Evolutionary conservation across 2,888 invertebrate species (phyloP), one percentile per base, ranked within the genome.

Genomic region (Coremacera marginata): DNA sequence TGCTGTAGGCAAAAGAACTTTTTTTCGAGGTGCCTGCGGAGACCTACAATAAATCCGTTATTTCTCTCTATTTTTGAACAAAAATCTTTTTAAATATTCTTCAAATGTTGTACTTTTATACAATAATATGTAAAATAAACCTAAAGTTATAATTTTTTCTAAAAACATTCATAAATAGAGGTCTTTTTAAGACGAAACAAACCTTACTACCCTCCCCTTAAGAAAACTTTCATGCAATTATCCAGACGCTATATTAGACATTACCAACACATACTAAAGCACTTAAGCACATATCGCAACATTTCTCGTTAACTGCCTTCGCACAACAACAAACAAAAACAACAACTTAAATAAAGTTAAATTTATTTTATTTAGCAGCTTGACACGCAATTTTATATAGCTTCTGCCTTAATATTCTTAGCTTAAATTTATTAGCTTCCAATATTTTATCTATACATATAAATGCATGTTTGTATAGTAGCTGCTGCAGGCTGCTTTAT

Each of bases 371-470:
- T 73, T 62, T 49, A 63, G 60, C 62, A 62, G 27, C 63, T 49
- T 51, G 62, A 73, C 72, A 73, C 25, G 51, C 72, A 73, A 73
- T 63, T 25, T 62, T 63, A 51, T 31, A 34, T 65, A 34, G 63
- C 63, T 65, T 11, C 63, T 34, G 63, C 63, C 63, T 27, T 34
- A 34, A 34, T 34, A 34, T 16, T 14, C 19, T 27, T n/a, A 5
- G 31, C 34, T 34, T 31, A 85, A 86, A 84, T 84, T 86, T 85
- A 84, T 85, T 84, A 83, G 86, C 84, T 84, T 85, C 83, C 84
- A 84, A 84, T 84, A 84, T 85, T 86, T 84, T 84, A 84, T 84
- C 81, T 80, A 22, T 14, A n/a, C 55, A 44, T 7, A 60, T 55
- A 16, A 25, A 16, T 34, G 2, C 16, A 71, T 75, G 72, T 77